phyloP scores from a whole-genome alignment of 2,888 invertebrate species.

The Rhagonycha lutea region DNA sequence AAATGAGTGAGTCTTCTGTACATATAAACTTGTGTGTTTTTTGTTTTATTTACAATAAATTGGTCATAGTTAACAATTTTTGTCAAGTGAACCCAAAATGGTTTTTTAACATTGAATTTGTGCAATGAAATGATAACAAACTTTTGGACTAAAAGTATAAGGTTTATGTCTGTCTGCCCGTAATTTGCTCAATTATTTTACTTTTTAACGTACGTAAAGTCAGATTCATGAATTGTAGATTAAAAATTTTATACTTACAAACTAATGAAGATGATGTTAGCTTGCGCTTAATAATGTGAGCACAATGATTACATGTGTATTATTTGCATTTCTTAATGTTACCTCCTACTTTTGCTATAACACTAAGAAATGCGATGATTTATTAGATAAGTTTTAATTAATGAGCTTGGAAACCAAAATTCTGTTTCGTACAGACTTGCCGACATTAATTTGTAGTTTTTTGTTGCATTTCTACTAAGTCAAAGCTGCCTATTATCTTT shows the following conservation, averaged over 20 bases:
- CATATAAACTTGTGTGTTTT: background rate
- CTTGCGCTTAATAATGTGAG: conserved; percentile 5
- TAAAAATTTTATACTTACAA: background rate
- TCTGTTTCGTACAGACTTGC: conserved; percentile 18
- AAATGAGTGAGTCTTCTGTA: background rate
- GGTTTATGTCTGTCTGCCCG: background rate
- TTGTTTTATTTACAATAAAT: background rate
- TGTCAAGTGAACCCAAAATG: background rate
- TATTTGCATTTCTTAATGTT: background rate
- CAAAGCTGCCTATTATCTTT: conserved; percentile 16
- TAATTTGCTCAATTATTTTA: conserved; percentile 17
- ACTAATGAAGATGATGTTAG: background rate
- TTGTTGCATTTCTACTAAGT: conserved; percentile 19
- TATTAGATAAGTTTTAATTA: background rate
- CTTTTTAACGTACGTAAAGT: conserved; percentile 16
- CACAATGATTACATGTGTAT: background rate
- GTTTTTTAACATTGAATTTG: background rate
- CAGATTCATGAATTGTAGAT: conserved; percentile 14
- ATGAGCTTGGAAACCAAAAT: conserved; percentile 10
- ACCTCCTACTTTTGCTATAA: background rate
- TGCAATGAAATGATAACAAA: background rate
- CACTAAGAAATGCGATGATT: background rate
- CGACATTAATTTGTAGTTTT: conserved; percentile 1
- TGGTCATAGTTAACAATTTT: background rate
- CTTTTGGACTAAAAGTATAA: background rate